phyloP scores from a whole-genome alignment of 2,888 invertebrate genomes.

The Stratiomys singularior region DNA sequence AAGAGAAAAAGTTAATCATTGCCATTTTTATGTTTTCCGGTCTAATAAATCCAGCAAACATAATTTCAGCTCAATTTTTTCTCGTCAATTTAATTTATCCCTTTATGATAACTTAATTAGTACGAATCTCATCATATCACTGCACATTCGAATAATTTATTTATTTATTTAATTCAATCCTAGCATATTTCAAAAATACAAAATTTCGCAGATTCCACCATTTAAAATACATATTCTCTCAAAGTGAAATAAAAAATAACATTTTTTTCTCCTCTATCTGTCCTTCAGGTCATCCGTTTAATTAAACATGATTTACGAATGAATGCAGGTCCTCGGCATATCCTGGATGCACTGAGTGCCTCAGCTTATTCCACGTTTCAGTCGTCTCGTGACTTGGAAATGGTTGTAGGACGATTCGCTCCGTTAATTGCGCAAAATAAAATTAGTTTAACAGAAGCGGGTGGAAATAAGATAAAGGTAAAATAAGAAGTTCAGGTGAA shows the following conservation, averaged over 20 bases:
- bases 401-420: conserved; percentile 73
- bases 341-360: conserved; percentile 87
- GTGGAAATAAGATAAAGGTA: conserved; percentile 59
- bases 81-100: no score
- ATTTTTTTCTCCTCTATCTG: conserved; percentile 8
- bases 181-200: no score
- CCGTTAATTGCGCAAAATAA: conserved; percentile 53
- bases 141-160: no score
- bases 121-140: no score
- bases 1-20: no score
- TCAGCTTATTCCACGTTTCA: conserved; percentile 91
- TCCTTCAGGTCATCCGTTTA: conserved; percentile 74
- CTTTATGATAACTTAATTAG: no score
- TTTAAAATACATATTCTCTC: no score
- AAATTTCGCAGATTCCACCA: no score
- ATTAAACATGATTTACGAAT: conserved; percentile 93
- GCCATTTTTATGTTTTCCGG: no score
- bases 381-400: conserved; percentile 80
- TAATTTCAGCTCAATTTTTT: no score
- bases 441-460: conserved; percentile 25
- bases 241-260: not conserved
- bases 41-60: no score
- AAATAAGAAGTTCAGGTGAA: conserved; percentile 46
- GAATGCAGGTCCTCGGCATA: conserved; percentile 91
- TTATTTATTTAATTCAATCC: no score